Conservation (phyloP, 1,140 invertebrate species). For the Yoshiicerus persimilis region DNA sequence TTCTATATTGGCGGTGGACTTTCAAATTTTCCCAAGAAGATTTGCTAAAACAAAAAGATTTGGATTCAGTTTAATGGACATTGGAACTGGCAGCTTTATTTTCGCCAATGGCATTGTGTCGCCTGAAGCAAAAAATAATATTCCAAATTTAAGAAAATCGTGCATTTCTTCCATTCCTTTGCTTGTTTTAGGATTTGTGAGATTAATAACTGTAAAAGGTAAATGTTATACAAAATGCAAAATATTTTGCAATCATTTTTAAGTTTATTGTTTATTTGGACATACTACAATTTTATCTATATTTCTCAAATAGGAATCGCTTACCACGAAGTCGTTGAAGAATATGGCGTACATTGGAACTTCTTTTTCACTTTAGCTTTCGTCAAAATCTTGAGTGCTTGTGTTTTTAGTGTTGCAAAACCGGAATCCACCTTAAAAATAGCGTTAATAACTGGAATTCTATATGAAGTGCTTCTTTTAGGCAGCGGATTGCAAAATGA, state of each 20-base stretch:
- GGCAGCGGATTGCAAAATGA: slow-evolving; percentile 53
- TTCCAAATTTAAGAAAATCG: slow-evolving; percentile 45
- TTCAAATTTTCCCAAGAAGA: slow-evolving; percentile 76
- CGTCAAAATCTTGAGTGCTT: slow-evolving; percentile 71
- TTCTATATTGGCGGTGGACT: slow-evolving; percentile 91
- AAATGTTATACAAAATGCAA: neutral
- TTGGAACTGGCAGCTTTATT: slow-evolving; percentile 87
- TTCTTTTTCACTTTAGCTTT: slow-evolving; percentile 90
- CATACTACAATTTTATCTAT: neutral
- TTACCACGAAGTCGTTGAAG: slow-evolving; percentile 83
- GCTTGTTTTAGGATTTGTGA: slow-evolving; percentile 68
- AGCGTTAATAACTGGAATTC: slow-evolving; percentile 59
- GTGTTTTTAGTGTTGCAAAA: slow-evolving; percentile 59
- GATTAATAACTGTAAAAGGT: slow-evolving; percentile 59
- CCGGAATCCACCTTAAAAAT: slow-evolving; percentile 57
- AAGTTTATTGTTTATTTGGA: neutral
- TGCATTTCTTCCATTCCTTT: slow-evolving; percentile 57
- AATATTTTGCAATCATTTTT: neutral
- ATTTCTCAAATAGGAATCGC: slow-evolving; percentile 58
- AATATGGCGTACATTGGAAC: slow-evolving; percentile 97
- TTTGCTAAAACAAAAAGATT: slow-evolving; percentile 84
- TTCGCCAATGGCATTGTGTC: slow-evolving; percentile 81
- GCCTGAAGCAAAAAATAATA: slow-evolving; percentile 57
- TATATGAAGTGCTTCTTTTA: slow-evolving; percentile 71
- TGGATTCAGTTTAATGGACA: slow-evolving; percentile 92